Conservation (phyloP, 2,888 invertebrate species). For the Lithophane leautieri region DNA sequence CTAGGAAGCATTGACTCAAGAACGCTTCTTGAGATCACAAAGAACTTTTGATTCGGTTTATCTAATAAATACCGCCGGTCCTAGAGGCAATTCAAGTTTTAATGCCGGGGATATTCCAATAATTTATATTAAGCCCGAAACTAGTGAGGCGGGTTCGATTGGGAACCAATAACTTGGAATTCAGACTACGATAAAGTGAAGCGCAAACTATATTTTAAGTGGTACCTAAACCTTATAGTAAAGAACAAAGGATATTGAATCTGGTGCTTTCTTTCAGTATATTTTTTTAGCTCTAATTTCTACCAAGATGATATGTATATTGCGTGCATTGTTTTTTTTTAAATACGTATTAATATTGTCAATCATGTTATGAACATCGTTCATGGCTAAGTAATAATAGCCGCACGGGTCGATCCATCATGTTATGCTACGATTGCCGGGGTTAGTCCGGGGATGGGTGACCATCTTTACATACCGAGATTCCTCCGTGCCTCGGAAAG, state of each 20-base stretch:
- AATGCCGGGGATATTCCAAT: slow-evolving; percentile 50
- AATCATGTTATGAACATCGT: too few relatives aligned
- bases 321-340: not conserved
- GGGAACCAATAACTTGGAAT: slow-evolving; percentile 57
- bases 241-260: slow-evolving; percentile 36
- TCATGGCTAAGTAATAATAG: too few relatives aligned
- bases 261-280: not conserved
- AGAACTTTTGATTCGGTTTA: slow-evolving; percentile 47
- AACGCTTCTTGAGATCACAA: slow-evolving; percentile 24
- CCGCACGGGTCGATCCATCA: too few relatives aligned
- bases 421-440: too few relatives aligned
- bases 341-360: too few relatives aligned
- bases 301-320: not conserved
- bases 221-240: slow-evolving; percentile 26
- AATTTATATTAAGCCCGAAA: slow-evolving; percentile 59
- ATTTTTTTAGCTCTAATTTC: slow-evolving; percentile 3
- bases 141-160: slow-evolving; percentile 47
- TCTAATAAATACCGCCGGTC: slow-evolving; percentile 30
- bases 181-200: slow-evolving; percentile 42
- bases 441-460: too few relatives aligned
- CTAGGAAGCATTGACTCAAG: slow-evolving; percentile 23
- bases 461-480: too few relatives aligned
- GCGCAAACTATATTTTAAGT: slow-evolving; percentile 47
- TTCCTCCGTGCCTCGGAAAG: too few relatives aligned
- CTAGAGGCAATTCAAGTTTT: slow-evolving; percentile 48